These are phyloP conservation scores for Cetoscarus ocellatus DNA, from an alignment of 2,797 vertebrate genomes.

Conservation along the genomic window DNA sequence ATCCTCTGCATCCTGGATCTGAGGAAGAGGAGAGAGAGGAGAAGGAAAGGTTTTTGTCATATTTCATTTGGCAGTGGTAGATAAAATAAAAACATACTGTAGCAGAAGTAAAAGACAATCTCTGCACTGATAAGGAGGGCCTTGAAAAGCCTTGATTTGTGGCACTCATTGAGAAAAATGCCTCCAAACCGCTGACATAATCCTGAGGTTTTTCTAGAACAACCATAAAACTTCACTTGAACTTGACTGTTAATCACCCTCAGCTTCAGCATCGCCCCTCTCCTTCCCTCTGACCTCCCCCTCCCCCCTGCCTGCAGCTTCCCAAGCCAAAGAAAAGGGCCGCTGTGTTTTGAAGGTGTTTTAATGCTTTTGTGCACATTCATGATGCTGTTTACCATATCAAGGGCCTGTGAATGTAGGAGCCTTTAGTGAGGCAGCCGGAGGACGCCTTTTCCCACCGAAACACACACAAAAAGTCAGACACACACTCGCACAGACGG, in stretches of 20 bases:
- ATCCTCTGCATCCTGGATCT: slow-evolving; percentile 55
- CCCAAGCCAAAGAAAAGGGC: slow-evolving; percentile 65
- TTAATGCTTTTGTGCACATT: slow-evolving; percentile 77
- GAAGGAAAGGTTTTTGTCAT: too few species aligned
- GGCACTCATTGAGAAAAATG: too few species aligned
- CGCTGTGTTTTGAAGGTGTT: slow-evolving; percentile 72
- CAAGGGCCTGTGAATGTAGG: slow-evolving; percentile 74
- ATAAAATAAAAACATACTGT: too few species aligned
- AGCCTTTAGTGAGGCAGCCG: slow-evolving; percentile 61
- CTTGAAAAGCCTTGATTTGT: too few species aligned
- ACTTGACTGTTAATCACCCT: slow-evolving; percentile 8
- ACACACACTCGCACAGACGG: slow-evolving; percentile 21
- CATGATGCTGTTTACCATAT: slow-evolving; percentile 79
- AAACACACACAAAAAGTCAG: slow-evolving; percentile 49
- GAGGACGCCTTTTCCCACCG: slow-evolving; percentile 73
- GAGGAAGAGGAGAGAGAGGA: neutral
- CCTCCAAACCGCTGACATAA: too few species aligned
- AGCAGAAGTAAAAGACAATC: too few species aligned
- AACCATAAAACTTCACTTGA: neutral
- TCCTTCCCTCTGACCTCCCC: slow-evolving; percentile 11
- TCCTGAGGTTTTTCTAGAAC: neutral
- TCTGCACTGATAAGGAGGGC: too few species aligned
- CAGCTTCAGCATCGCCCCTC: neutral
- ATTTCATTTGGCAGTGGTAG: too few species aligned
- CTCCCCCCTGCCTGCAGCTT: slow-evolving; percentile 44